Percentiles rank a stretch among this genome's conserved stretches.
Evolutionary conservation across 2,113 vertebrate species (phyloP).

Genomic region (Triplophysa siluroides): DNA sequence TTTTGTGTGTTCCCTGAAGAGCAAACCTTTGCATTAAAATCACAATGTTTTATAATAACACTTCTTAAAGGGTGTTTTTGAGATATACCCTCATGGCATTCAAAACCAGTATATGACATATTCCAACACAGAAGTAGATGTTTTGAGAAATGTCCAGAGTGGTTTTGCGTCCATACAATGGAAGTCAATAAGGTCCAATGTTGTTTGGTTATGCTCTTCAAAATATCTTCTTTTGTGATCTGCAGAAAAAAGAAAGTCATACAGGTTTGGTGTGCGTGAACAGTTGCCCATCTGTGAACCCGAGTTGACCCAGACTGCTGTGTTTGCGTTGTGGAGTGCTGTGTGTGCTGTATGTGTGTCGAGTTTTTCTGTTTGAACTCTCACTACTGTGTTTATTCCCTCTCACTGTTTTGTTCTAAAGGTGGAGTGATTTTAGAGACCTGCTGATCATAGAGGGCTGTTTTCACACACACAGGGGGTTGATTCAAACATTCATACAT

Average conservation of each 20-base stretch:
- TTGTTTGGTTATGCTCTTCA: too few species aligned
- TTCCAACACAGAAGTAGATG: too few species aligned
- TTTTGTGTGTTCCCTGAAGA: not conserved
- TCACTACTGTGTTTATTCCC: slow-evolving; percentile 19
- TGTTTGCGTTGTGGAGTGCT: slow-evolving; percentile 43
- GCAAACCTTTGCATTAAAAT: too few species aligned
- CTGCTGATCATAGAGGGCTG: slow-evolving; percentile 32
- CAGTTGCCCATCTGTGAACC: slow-evolving; percentile 55
- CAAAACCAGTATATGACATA: too few species aligned
- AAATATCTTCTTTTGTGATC: too few species aligned
- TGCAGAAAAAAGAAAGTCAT: too few species aligned
- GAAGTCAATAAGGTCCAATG: too few species aligned
- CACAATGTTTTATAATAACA: too few species aligned
- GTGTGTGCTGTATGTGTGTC: slow-evolving; percentile 31
- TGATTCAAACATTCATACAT: slow-evolving; percentile 50
- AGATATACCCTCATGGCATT: too few species aligned
- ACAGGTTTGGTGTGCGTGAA: not conserved
- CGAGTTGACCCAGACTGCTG: slow-evolving; percentile 37
- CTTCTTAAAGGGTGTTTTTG: too few species aligned
- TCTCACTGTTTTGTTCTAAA: slow-evolving; percentile 36
- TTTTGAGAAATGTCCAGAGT: too few species aligned
- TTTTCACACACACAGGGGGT: slow-evolving; percentile 23
- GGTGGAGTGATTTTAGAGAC: slow-evolving; percentile 41
- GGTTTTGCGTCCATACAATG: not conserved
- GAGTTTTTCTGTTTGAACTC: slow-evolving; percentile 33